Base-by-base conservation (phyloP, 2,888 invertebrate genomes). In the Drosophila multiciliata region DNA sequence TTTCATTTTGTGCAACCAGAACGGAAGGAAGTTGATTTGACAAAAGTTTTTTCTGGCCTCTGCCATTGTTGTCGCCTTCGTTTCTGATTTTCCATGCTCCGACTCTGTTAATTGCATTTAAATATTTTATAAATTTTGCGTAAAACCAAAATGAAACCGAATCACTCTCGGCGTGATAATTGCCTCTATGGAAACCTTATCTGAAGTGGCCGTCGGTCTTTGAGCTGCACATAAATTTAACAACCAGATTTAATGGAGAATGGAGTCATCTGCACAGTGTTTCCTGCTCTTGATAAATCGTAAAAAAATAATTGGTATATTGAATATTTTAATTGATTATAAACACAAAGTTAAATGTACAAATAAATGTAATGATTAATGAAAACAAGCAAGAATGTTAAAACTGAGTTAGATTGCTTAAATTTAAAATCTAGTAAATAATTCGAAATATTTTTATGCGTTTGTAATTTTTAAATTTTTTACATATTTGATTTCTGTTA, bases 11-110 rank as follows among this genome's bases (percentile, higher is more conserved):
- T 82, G 80, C 83, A 75, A 69, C 74, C 72, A 64, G 72, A 66
- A 72, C 87, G 88, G 86, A 85, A 87, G 86, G 85, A 82, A 82
- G 73, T 85, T 82, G 86, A 88, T 89, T 87, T 87, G 90, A 88
- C 86, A 89, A 85, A 86, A 83, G 66, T 79, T 85, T 82, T 80
- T 76, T 81, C 57, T 61, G 66, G 57, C 48, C 52, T 53, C 33
- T 40, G 58, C 17, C 63, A 23, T 23, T 52, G 48, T 20, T 58
- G 36, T 20, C 40, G 53, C 29, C 74, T 66, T 67, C 61, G 42
- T 49, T 58, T 66, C 57, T 66, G 71, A 78, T 80, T 75, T 82
- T 72, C 66, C 66, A 73, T 74, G 75, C 66, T 50, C 33, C 55
- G 55, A 26, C 23, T 63, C 61, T 72, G 83, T 83, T 86, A 86